These are phyloP conservation scores for Muscicapa adusta DNA, from an alignment of 2,113 vertebrate species.

Conservation along the genomic window DNA sequence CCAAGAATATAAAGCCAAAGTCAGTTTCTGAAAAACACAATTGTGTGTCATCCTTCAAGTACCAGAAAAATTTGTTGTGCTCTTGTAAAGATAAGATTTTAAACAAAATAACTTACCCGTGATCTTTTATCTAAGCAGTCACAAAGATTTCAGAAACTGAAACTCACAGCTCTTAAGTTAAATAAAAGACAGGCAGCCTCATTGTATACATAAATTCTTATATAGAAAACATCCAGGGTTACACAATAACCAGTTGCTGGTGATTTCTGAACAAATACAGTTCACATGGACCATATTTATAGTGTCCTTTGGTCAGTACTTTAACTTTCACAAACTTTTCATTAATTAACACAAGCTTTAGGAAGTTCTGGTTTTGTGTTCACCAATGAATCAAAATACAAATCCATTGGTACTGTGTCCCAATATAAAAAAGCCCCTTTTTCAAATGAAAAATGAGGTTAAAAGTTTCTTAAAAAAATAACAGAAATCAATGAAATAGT, in stretches of 20 bases:
- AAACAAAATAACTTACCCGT: neutral
- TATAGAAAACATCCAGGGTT: neutral
- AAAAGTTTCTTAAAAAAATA: neutral
- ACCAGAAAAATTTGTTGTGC: neutral
- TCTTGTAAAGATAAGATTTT: neutral
- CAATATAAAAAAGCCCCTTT: neutral
- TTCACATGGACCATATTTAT: neutral
- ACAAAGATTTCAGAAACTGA: neutral
- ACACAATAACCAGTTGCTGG: neutral
- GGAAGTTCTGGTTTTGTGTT: neutral
- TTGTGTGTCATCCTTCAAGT: neutral
- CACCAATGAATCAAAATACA: neutral
- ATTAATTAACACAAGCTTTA: neutral
- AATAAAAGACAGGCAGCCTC: neutral
- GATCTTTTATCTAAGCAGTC: neutral
- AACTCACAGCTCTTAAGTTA: neutral
- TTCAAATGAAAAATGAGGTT: neutral
- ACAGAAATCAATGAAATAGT: conserved; percentile 50
- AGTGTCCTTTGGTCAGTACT: neutral
- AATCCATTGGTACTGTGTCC: neutral
- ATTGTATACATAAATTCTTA: neutral
- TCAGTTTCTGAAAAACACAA: neutral
- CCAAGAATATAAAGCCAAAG: neutral
- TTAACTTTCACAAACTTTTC: neutral
- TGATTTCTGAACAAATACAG: neutral